A percentile compares a stretch with the other conserved stretches of the same genome.
Conservation (phyloP, 2,888 invertebrate species). For the Trissolcus japonicus region DNA sequence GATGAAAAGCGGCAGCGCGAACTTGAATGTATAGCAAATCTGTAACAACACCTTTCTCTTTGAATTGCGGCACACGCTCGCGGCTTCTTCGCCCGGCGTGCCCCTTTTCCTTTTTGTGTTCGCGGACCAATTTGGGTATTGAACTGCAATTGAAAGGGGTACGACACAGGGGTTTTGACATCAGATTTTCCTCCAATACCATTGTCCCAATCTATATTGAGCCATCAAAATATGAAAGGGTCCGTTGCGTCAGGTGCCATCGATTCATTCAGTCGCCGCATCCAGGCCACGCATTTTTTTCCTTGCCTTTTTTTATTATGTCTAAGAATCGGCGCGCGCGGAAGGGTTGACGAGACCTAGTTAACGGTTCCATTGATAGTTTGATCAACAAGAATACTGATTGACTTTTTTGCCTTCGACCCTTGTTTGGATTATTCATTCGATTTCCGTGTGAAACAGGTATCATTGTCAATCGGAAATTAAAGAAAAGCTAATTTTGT, state of each 20-base stretch:
- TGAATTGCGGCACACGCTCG: slow-evolving; percentile 58
- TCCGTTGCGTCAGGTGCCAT: slow-evolving; percentile 62
- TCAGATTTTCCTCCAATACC: slow-evolving; percentile 68
- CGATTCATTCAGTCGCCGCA: slow-evolving; percentile 57
- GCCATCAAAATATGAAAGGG: slow-evolving; percentile 75
- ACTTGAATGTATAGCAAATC: slow-evolving; percentile 62
- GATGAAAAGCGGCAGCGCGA: slow-evolving; percentile 47
- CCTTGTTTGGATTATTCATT: slow-evolving; percentile 33
- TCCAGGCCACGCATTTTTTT: slow-evolving; percentile 42
- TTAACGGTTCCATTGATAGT: slow-evolving; percentile 57
- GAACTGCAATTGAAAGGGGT: slow-evolving; percentile 73
- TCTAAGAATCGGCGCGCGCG: slow-evolving; percentile 27
- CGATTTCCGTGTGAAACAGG: slow-evolving; percentile 17
- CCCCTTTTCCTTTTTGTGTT: slow-evolving; percentile 59
- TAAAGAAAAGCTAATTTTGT: slow-evolving; percentile 20
- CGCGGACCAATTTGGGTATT: slow-evolving; percentile 74
- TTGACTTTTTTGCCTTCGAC: slow-evolving; percentile 59
- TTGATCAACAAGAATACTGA: slow-evolving; percentile 50
- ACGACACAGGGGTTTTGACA: slow-evolving; percentile 51
- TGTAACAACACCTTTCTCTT: slow-evolving; percentile 72
- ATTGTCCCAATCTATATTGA: slow-evolving; percentile 72
- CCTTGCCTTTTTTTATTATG: slow-evolving; percentile 19
- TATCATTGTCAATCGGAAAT: slow-evolving; percentile 14
- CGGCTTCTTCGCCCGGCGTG: slow-evolving; percentile 48
- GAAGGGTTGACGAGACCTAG: slow-evolving; percentile 59